These are phyloP conservation scores for Toxonevra muliebris DNA, from an alignment of 2,888 invertebrate genomes.

Conservation along the genomic window DNA sequence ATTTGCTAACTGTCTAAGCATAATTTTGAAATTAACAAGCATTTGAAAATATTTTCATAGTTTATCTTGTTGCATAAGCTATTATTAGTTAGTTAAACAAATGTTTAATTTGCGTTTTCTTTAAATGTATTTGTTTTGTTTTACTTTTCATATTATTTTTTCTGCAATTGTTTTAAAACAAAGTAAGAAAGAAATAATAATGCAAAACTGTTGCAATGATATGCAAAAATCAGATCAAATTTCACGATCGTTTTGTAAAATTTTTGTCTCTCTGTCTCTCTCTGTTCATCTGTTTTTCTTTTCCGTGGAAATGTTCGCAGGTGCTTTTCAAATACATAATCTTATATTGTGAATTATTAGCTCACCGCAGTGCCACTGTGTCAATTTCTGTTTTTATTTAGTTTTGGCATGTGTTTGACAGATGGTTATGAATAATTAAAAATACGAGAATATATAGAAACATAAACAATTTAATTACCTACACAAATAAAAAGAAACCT, in stretches of 20 bases:
- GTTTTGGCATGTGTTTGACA: neutral
- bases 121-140: neutral
- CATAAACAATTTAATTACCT: no score
- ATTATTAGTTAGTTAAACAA: no score
- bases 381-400: constrained; percentile 1
- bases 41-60: no score
- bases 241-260: constrained; percentile 10
- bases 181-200: neutral
- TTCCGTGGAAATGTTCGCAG: neutral
- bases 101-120: neutral
- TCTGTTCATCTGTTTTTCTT: neutral
- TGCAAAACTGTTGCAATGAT: neutral
- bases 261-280: no score
- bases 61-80: no score
- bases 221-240: constrained; percentile 8
- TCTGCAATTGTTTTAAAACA: neutral
- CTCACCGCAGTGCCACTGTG: neutral
- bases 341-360: no score
- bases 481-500: no score
- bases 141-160: neutral
- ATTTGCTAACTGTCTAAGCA: no score
- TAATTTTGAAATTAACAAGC: no score
- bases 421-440: no score
- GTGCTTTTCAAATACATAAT: constrained; percentile 13
- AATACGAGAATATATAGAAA: no score